Conservation (phyloP, 2,888 invertebrate genomes). For the Ariolimax columbianus region DNA sequence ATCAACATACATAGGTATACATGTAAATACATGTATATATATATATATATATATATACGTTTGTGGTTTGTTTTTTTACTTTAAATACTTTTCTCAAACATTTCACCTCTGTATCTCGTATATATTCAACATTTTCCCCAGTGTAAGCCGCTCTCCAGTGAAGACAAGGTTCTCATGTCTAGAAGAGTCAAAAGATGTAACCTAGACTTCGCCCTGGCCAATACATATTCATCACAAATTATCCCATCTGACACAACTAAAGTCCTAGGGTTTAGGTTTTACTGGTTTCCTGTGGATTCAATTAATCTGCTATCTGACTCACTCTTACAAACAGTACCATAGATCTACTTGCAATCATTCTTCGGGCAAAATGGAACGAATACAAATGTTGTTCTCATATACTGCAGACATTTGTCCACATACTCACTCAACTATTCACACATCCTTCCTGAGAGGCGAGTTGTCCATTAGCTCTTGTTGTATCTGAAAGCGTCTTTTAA, state of each 20-base stretch:
- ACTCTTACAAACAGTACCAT: not conserved
- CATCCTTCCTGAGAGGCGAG: not conserved
- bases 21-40: too few species aligned
- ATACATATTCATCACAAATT: constrained; percentile 33
- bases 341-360: not conserved
- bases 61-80: too few species aligned
- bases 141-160: not conserved
- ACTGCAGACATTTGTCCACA: not conserved
- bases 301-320: constrained; percentile 7
- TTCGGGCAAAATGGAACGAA: not conserved
- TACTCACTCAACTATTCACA: not conserved
- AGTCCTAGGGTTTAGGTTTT: constrained; percentile 5
- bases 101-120: not conserved
- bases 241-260: constrained; percentile 14
- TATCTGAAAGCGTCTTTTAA: not conserved
- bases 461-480: not conserved
- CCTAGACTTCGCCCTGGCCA: not conserved
- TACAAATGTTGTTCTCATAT: not conserved
- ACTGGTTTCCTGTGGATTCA: not conserved
- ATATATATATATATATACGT: too few species aligned
- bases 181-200: not conserved
- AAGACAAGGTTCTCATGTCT: not conserved
- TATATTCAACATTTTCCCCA: not conserved
- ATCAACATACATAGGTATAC: not conserved
- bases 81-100: not conserved